These are phyloP conservation scores for Magallana nippona DNA, from an alignment of 2,888 invertebrate species.

Conservation along the genomic window DNA sequence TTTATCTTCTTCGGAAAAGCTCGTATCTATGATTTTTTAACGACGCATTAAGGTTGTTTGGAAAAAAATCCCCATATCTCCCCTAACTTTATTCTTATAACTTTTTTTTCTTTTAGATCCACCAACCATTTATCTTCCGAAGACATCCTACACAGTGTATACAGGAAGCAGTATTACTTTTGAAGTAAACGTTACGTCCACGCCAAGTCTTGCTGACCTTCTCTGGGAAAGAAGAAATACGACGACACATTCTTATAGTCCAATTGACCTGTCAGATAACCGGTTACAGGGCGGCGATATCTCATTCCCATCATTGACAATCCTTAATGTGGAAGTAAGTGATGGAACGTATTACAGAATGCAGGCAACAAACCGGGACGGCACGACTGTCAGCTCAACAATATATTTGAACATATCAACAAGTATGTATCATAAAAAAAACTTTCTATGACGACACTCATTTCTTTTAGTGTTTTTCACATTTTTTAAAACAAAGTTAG, in stretches of 20 bases:
- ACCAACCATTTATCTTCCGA: neutral
- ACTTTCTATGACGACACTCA: too few relatives aligned
- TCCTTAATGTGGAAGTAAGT: neutral
- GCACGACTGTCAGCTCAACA: neutral
- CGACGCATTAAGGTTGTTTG: too few relatives aligned
- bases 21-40: too few relatives aligned
- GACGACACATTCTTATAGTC: neutral
- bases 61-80: too few relatives aligned
- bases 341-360: neutral
- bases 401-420: too few relatives aligned
- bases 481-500: too few relatives aligned
- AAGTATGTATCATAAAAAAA: too few relatives aligned
- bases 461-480: too few relatives aligned
- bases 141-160: neutral
- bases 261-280: neutral
- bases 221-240: neutral
- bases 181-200: neutral
- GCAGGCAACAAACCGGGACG: neutral
- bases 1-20: too few relatives aligned
- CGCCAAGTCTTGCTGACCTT: neutral
- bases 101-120: neutral
- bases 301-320: neutral
- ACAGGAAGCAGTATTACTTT: neutral
- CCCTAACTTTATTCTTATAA: neutral
- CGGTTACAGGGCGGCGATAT: neutral